Conservation (phyloP, 2,113 vertebrate species). For the Psammodynastes pulverulentus region DNA sequence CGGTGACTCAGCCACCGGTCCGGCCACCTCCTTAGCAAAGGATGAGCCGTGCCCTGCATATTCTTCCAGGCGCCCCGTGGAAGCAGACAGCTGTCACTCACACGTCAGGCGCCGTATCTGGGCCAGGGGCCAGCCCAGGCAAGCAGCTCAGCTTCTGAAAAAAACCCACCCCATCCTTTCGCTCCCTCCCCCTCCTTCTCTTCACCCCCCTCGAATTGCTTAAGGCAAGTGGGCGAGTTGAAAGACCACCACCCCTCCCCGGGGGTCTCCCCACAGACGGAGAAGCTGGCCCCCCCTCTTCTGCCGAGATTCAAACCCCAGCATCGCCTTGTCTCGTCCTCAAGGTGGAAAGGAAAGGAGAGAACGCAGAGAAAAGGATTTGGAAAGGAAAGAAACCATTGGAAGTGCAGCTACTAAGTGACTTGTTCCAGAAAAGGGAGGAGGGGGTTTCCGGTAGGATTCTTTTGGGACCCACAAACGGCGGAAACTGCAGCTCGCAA, state of each 20-base stretch:
- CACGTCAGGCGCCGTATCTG: neutral
- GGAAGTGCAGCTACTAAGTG: neutral
- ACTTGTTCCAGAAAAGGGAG: neutral
- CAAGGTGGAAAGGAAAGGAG: neutral
- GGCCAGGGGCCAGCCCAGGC: neutral
- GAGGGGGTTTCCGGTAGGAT: neutral
- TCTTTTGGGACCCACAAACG: neutral
- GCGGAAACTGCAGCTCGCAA: neutral
- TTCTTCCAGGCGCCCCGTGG: neutral
- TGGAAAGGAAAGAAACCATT: neutral
- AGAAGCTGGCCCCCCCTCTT: too few species aligned
- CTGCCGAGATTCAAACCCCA: too few species aligned
- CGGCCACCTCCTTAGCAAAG: neutral
- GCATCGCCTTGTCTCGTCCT: neutral
- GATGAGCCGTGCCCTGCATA: neutral
- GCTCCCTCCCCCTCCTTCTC: neutral
- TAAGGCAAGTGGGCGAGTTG: neutral
- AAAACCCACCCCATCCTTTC: too few species aligned
- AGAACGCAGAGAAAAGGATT: neutral
- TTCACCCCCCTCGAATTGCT: neutral
- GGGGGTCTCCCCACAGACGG: neutral
- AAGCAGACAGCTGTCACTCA: neutral
- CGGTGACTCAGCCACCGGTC: neutral
- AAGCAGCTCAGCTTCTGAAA: neutral
- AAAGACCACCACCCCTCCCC: neutral